Base-by-base conservation (phyloP, 37 sponge, comb jelly and placozoan genomes). In the Mnemiopsis leidyi region DNA sequence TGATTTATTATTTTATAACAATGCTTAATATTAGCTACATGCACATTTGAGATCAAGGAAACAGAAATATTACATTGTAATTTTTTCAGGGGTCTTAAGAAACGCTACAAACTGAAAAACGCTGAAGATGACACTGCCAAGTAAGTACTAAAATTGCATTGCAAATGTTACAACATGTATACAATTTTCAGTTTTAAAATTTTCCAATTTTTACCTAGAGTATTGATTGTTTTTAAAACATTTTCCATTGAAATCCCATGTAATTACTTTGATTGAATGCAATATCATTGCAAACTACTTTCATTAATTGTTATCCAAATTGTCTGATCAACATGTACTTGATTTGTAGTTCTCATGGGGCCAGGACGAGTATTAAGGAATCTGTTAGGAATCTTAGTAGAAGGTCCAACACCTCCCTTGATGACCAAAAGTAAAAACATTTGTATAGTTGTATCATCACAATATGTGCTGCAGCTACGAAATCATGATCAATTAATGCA, bases 71-170 rank as follows among this genome's bases (percentile, higher is more conserved):
- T n/a, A n/a, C n/a, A n/a, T n/a, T n/a, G n/a, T n/a, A n/a, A n/a
- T n/a, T n/a, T n/a, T 77, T 77, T 39, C 90, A 38, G 90, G 90
- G n/a, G 90, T 3, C 67, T 85, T 23, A 85, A 85, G 29, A 85
- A 40, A 85, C 32, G 38, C 23, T 85, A 85, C 25, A 85, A 85
- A 37, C 61, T 85, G 21, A 85, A 85, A 85, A 85, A 85, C 48
- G 61, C 90, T 18, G 90, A 85, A 21, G 90, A 85, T 85, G 90
- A 85, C 48, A 23, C 90, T 32, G 90, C 30, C 24, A 85, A 40
- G 90, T 85, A 23, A 85, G 90, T 40, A 20, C n/a, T 24, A n/a
- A n/a, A 7, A 26, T 61, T 18, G 18, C 18, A 21, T 61, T 21
- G 18, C 68, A 61, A 18, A 61, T 18, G 18, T 18, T 61, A 61